Evolutionary conservation across 1,140 invertebrate genomes (phyloP).

Genomic region (Rhopalosiphum padi): DNA sequence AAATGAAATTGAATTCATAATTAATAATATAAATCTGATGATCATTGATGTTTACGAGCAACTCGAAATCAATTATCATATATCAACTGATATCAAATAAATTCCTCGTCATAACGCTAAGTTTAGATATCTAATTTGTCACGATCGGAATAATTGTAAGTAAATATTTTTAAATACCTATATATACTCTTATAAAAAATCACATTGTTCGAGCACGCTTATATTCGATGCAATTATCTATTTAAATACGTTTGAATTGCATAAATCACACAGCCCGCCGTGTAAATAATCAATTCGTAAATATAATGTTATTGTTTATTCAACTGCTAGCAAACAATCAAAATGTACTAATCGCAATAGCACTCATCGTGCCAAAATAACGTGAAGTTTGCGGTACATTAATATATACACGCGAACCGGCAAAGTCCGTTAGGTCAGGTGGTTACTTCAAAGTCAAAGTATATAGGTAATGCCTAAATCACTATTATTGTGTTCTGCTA

Average conservation of each 20-base stretch:
- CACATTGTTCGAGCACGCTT: neutral
- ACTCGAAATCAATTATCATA: neutral
- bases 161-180: neutral
- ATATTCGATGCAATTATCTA: neutral
- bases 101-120: neutral
- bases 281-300: neutral
- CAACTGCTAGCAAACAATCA: neutral
- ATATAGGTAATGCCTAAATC: neutral
- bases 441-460: neutral
- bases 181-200: neutral
- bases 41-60: neutral
- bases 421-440: no score
- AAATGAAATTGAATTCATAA: no score
- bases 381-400: neutral
- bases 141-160: neutral
- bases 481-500: no score
- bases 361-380: neutral
- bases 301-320: neutral
- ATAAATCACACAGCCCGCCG: neutral
- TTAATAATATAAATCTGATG: neutral
- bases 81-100: neutral
- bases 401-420: neutral
- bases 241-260: neutral
- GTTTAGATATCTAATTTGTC: neutral
- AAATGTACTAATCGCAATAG: neutral